Conservation (phyloP, 1,140 invertebrate species). For the Drosophila takahashii region DNA sequence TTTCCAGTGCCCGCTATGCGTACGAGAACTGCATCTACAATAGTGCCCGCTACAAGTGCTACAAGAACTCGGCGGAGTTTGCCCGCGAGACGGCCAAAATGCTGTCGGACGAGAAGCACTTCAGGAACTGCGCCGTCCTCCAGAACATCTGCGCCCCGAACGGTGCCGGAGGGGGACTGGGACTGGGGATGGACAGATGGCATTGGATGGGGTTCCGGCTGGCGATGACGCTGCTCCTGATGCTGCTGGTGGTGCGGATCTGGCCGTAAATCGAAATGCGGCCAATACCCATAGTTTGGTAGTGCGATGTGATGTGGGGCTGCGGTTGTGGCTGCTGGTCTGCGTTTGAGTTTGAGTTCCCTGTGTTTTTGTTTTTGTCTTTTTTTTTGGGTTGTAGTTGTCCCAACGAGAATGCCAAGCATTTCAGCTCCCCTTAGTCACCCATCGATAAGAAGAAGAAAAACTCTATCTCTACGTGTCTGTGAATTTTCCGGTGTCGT, state of each 20-base stretch:
- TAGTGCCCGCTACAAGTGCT: constrained; percentile 80
- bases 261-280: constrained; percentile 29
- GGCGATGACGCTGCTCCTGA: constrained; percentile 21
- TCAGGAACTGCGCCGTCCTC: constrained; percentile 73
- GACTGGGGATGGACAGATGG: background rate
- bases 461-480: constrained; percentile 19
- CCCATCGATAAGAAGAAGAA: constrained; percentile 3
- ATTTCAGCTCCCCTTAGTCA: constrained; percentile 26
- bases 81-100: constrained; percentile 81
- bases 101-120: constrained; percentile 81
- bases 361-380: background rate
- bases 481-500: constrained; percentile 39
- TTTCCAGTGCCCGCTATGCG: constrained; percentile 71
- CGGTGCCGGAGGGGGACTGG: background rate
- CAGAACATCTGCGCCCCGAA: constrained; percentile 61
- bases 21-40: constrained; percentile 84
- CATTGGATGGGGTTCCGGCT: constrained; percentile 24
- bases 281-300: constrained; percentile 14
- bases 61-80: constrained; percentile 78
- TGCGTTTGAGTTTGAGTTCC: constrained; percentile 9
- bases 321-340: constrained; percentile 18
- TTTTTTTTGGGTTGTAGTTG: constrained; percentile 26
- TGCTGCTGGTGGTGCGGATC: constrained; percentile 21
- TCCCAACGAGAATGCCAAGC: constrained; percentile 69
- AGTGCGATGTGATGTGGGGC: constrained; percentile 1